A percentile compares a stretch with the other conserved stretches of the same genome.
phyloP scores from a whole-genome alignment of 2,797 vertebrate genomes.

The Cichlasoma orientale region DNA sequence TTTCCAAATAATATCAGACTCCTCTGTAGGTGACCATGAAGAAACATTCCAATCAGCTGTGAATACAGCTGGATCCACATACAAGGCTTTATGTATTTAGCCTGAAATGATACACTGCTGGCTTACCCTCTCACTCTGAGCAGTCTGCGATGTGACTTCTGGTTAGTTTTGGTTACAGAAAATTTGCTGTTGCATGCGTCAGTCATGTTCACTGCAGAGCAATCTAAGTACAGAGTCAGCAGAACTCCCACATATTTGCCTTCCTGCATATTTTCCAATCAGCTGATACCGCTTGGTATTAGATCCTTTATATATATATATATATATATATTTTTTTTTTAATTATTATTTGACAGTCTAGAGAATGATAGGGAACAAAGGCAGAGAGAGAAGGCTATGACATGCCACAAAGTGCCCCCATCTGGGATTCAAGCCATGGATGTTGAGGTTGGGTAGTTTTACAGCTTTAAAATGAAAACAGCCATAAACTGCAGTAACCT shows the following conservation, averaged over 20 bases:
- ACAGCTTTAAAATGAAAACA: constrained; percentile 15
- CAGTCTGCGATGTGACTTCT: not conserved
- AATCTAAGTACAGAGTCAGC: not conserved
- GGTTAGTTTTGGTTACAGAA: not conserved
- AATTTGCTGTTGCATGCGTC: not conserved
- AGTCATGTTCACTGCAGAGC: not conserved
- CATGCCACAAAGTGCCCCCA: not conserved
- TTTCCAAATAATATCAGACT: not conserved
- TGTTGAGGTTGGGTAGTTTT: not conserved
- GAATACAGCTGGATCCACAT: not conserved
- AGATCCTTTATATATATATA: not conserved
- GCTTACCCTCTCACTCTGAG: not conserved
- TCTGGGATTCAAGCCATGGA: not conserved
- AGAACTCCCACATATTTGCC: not conserved
- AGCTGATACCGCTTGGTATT: constrained; percentile 51
- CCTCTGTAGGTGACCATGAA: not conserved
- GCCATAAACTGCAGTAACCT: constrained; percentile 43
- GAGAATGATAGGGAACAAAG: not conserved
- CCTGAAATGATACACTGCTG: not conserved
- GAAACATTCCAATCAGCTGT: not conserved
- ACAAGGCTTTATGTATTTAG: not conserved
- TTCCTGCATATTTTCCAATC: constrained; percentile 12
- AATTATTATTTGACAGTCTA: not conserved
- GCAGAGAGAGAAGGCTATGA: not conserved
- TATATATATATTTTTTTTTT: not conserved